Evolutionary conservation across 2,888 invertebrate genomes (phyloP), one percentile per base, ranked within the genome.

Genomic region (Julus scanicus): DNA sequence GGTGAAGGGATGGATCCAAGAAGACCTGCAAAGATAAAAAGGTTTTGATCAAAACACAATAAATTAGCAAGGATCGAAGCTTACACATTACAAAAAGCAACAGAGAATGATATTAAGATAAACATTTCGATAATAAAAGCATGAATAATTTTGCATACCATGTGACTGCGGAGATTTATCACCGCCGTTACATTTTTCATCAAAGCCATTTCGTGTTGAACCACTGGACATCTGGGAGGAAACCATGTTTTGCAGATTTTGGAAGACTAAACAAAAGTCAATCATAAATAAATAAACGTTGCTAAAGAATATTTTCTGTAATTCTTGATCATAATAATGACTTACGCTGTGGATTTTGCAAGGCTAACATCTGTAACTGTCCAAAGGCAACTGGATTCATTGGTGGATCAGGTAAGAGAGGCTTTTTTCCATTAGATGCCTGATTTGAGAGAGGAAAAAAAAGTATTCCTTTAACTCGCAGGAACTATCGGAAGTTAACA

Each of bases 311-410:
- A 29, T 1, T 37, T 29, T 39, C n/a, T 17, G 37, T 85, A 49
- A n/a, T 84, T 13, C 6, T 84, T 84, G 5, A 44, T 88, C 44
- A 20, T n/a, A n/a, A 15, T 29, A 71, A 40, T n/a, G 20, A 57
- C 53, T 86, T 83, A 88, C 88, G 87, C 57, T 87, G 86, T n/a
- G 88, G 87, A 84, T 88, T 88, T 84, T 88, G 88, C 87, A 87
- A 84, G 53, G 88, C 88, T 49, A 88, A 63, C 53, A 87, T 37
- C 80, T 86, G 88, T 20, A 87, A 84, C 39, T 88, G 88, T 48
- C 53, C 49, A 71, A 86, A 44, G 37, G 86, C 85, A n/a, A 48
- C 37, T 17, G 86, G 39, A 86, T 57, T 40, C 53, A 86, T 40
- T n/a, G 86, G 87, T 84, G 88, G 88, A 80, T 88, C 87, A 84